Evolutionary conservation across 64 coral and sea anemone species (phyloP).

Genomic region (Cladopsammia gracilis): DNA sequence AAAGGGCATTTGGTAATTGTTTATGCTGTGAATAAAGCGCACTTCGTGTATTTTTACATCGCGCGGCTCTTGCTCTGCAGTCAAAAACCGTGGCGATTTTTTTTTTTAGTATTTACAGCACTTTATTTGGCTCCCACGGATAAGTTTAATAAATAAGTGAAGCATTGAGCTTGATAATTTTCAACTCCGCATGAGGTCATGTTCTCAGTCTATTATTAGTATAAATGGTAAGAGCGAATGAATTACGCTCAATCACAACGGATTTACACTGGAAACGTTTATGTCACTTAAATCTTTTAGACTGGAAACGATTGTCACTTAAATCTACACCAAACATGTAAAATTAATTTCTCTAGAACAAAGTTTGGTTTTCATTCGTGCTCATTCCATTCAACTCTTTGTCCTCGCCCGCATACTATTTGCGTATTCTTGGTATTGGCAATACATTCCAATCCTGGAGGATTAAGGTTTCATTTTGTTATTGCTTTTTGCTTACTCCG

Average conservation of each 20-base stretch:
- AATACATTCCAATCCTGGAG: too few species aligned
- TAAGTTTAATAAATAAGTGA: not conserved
- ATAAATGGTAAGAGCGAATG: not conserved
- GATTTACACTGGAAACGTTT: not conserved
- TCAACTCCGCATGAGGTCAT: not conserved
- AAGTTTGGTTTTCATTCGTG: too few species aligned
- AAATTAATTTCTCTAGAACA: too few species aligned
- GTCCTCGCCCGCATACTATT: too few species aligned
- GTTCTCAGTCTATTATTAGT: not conserved
- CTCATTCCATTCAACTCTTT: too few species aligned
- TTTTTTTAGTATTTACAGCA: not conserved
- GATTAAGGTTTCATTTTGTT: not conserved
- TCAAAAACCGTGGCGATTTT: not conserved
- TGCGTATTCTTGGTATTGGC: too few species aligned
- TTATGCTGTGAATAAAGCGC: not conserved
- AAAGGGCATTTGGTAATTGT: constrained; percentile 17
- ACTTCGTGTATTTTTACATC: not conserved
- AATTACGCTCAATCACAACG: not conserved
- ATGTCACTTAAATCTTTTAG: too few species aligned
- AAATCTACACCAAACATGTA: too few species aligned
- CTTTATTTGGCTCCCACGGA: not conserved
- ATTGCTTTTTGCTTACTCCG: not conserved
- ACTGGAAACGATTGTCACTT: too few species aligned
- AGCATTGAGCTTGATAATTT: not conserved
- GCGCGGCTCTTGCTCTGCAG: not conserved